phyloP scores from a whole-genome alignment of 2,797 vertebrate species.

The Acanthurus leucopareius region DNA sequence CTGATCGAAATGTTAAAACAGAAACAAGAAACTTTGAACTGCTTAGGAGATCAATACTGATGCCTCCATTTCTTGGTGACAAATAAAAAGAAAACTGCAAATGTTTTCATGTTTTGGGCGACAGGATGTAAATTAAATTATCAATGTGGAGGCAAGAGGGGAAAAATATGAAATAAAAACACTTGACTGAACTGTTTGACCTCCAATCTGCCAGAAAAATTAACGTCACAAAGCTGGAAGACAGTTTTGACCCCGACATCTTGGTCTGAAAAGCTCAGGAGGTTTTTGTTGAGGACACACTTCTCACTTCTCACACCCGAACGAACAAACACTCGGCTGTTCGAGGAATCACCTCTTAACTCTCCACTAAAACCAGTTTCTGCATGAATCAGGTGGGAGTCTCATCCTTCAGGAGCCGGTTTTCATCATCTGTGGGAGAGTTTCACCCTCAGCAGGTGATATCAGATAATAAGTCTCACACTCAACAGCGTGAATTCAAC shows the following conservation, averaged over 20 bases:
- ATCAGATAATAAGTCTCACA: slow-evolving; percentile 50
- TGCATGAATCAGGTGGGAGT: not conserved
- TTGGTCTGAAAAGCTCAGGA: not conserved
- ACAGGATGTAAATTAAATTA: not conserved
- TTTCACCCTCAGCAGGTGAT: slow-evolving; percentile 23
- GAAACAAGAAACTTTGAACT: too few species aligned
- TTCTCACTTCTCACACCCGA: not conserved
- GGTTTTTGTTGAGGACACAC: not conserved
- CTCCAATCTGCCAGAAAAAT: too few species aligned
- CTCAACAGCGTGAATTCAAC: slow-evolving; percentile 30
- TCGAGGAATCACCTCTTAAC: not conserved
- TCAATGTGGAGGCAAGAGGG: not conserved
- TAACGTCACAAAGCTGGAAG: not conserved
- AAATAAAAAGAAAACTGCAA: not conserved
- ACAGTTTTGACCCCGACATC: not conserved
- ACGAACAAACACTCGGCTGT: not conserved
- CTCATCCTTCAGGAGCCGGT: not conserved
- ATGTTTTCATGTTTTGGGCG: not conserved
- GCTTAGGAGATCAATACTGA: too few species aligned
- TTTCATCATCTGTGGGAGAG: not conserved
- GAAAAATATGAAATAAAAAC: not conserved
- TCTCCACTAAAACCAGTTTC: not conserved
- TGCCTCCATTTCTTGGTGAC: too few species aligned
- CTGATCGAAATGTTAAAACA: too few species aligned
- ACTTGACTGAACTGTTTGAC: not conserved